These are phyloP conservation scores for Centrocercus urophasianus DNA, from an alignment of 2,113 vertebrate species.

Conservation along the genomic window DNA sequence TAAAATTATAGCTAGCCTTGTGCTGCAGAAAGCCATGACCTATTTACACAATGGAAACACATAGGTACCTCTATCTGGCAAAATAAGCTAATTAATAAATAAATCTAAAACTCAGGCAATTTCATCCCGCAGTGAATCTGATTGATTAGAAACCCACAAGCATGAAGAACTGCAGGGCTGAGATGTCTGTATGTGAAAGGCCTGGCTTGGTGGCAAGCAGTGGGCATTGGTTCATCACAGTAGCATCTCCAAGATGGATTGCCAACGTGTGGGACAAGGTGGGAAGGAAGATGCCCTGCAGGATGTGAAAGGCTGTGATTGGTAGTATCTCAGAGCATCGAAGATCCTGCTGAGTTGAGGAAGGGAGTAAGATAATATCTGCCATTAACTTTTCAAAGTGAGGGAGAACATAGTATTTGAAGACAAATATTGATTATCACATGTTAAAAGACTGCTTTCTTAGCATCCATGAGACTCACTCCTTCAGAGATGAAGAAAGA, in stretches of 20 bases:
- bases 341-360: neutral
- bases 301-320: neutral
- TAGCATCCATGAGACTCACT: neutral
- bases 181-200: neutral
- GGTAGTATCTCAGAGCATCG: neutral
- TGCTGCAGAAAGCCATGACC: neutral
- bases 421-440: neutral
- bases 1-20: conserved; percentile 14
- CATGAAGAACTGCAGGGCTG: neutral
- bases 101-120: neutral
- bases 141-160: neutral
- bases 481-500: neutral
- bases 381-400: neutral
- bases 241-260: neutral
- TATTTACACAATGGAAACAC: neutral
- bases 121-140: neutral
- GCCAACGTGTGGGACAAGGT: rapidly evolving
- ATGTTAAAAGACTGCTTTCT: neutral
- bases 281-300: neutral
- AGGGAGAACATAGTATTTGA: neutral
- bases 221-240: neutral
- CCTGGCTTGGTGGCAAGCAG: neutral
- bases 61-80: neutral
- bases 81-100: neutral
- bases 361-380: neutral